Base-by-base conservation (phyloP, 2,888 invertebrate genomes). In the Opisthograptis luteolata region DNA sequence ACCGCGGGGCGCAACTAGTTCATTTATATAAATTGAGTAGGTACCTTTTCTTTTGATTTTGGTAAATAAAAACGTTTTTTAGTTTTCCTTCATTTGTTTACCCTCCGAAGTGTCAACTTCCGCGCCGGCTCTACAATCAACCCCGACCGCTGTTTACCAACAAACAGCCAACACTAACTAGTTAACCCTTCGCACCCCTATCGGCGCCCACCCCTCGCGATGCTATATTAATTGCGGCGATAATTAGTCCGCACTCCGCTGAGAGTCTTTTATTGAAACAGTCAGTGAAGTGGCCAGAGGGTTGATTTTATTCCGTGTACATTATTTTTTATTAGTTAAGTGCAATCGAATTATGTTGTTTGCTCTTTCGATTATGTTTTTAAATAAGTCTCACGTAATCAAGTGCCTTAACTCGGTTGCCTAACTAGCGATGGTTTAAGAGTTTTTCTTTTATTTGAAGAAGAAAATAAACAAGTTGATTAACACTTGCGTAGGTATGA, bases 191-290 rank as follows among this genome's bases (percentile, higher is more conserved):
- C 39, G n/a, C 35, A 9, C 36, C 28, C 37, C 8, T 32, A 17
- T 28, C 25, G 25, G 10, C 28, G 2, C 31, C 24, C 31, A 4
- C 13, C 44, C 32, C 36, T 9, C 12, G 12, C 52, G 51, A 41
- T 47, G 47, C 31, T 52, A 56, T 55, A 64, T 61, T 62, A 62
- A 62, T 64, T 54, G 54, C 50, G 37, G 25, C 52, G 60, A 59
- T 62, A 60, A 64, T 62, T 61, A 62, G 51, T 35, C 25, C 45
- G 32, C 47, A 53, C 37, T 37, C 56, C 58, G 56, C 49, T 51
- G 58, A 31, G 31, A 31, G 49, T 55, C 57, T 60, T 62, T 65
- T 64, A 62, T 65, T 62, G 61, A 60, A 62, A 61, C 51, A 45
- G 17, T 22, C 6, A 9, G 12, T 12, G 19, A 9, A 2, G 24